Evolutionary conservation across 1,140 invertebrate genomes (phyloP).

Genomic region (Halotydeus destructor): DNA sequence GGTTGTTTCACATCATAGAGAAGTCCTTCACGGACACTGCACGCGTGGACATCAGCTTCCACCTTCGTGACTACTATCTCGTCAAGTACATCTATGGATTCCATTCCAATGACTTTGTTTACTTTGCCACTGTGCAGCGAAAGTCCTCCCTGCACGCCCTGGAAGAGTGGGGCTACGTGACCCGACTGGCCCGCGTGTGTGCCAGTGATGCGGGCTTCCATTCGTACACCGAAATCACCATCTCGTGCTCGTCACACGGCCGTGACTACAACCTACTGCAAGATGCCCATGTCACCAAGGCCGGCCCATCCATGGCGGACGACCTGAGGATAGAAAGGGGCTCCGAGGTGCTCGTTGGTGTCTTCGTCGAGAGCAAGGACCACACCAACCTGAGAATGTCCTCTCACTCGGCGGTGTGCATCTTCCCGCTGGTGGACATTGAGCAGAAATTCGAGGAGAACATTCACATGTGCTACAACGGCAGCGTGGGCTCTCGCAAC

Average conservation of each 20-base stretch:
- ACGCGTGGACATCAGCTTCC: slow-evolving; percentile 72
- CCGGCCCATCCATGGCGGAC: slow-evolving; percentile 52
- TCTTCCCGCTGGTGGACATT: slow-evolving; percentile 49
- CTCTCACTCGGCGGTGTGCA: slow-evolving; percentile 48
- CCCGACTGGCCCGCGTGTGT: slow-evolving; percentile 69
- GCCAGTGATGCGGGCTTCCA: slow-evolving; percentile 83
- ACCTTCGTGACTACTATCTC: slow-evolving; percentile 59
- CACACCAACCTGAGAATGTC: slow-evolving; percentile 51
- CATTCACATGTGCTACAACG: slow-evolving; percentile 90
- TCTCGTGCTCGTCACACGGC: slow-evolving; percentile 47
- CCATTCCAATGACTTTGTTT: slow-evolving; percentile 75
- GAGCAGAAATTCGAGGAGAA: slow-evolving; percentile 82
- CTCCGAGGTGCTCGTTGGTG: slow-evolving; percentile 43
- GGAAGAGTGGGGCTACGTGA: slow-evolving; percentile 73
- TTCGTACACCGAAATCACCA: slow-evolving; percentile 52
- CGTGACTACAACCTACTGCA: slow-evolving; percentile 64
- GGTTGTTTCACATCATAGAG: slow-evolving; percentile 47
- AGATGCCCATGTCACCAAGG: slow-evolving; percentile 61
- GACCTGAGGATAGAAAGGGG: slow-evolving; percentile 33
- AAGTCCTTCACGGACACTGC: slow-evolving; percentile 32
- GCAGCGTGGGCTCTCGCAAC: slow-evolving; percentile 66
- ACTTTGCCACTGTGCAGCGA: slow-evolving; percentile 88
- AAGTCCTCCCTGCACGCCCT: slow-evolving; percentile 54
- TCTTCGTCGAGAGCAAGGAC: slow-evolving; percentile 59
- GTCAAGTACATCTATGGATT: slow-evolving; percentile 94